Percentiles rank a stretch among this genome's conserved stretches.
phyloP scores from a whole-genome alignment of 2,113 vertebrate species.

The Coptodon rendalli region DNA sequence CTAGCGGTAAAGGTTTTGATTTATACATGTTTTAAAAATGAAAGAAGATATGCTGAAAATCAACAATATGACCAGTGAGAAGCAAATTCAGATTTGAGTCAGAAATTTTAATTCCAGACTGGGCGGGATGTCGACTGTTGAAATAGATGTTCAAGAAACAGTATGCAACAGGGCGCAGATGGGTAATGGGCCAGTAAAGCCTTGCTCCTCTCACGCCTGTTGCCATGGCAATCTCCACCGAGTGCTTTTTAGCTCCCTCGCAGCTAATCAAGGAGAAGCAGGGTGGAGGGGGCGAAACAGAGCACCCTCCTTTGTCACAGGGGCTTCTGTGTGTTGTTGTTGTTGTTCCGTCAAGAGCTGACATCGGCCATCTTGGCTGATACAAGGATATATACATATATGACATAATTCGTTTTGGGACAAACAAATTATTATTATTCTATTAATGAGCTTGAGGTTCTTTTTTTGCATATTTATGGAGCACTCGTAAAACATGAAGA shows the following conservation, averaged over 20 bases:
- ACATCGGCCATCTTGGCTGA: background rate
- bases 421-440: background rate
- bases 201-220: conserved; percentile 4
- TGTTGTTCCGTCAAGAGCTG: background rate
- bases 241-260: background rate
- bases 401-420: background rate
- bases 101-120: background rate
- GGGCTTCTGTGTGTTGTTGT: background rate
- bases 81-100: background rate
- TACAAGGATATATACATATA: background rate
- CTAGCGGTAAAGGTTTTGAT: rapidly evolving
- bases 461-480: background rate
- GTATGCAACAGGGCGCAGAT: conserved; percentile 5
- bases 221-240: conserved; percentile 26
- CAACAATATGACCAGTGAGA: background rate
- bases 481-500: background rate
- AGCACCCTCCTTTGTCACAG: background rate
- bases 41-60: background rate
- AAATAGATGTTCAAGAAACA: background rate
- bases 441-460: background rate
- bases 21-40: background rate
- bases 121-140: background rate
- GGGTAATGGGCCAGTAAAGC: background rate
- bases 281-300: background rate
- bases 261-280: conserved; percentile 7